Evolutionary conservation across 2,888 invertebrate genomes (phyloP).

Genomic region (Orthosia incerta): DNA sequence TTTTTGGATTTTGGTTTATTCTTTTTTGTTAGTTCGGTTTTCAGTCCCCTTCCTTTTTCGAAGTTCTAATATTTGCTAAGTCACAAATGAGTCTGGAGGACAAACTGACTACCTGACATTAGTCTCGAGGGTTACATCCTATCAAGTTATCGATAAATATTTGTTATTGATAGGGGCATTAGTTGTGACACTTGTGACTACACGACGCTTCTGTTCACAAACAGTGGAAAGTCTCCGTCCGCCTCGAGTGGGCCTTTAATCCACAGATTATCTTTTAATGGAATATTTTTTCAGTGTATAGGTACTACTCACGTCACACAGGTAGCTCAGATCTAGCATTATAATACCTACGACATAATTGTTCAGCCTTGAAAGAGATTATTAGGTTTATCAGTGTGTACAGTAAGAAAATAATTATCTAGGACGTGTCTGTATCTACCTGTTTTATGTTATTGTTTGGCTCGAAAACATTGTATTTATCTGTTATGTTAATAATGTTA

Average conservation of each 20-base stretch:
- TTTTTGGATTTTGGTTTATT: too few species aligned
- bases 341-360: conserved; percentile 29
- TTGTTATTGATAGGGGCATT: conserved; percentile 69
- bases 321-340: conserved; percentile 10
- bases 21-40: too few species aligned
- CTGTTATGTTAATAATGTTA: background rate
- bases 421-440: conserved; percentile 25
- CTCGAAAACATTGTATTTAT: conserved; percentile 7
- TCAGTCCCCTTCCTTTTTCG: too few species aligned
- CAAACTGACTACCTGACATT: conserved; percentile 18
- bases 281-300: conserved; percentile 81
- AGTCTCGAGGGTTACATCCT: conserved; percentile 20
- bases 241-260: conserved; percentile 75
- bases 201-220: conserved; percentile 65
- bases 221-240: conserved; percentile 81
- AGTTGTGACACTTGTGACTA: conserved; percentile 42
- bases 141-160: conserved; percentile 67
- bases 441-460: conserved; percentile 8
- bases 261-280: conserved; percentile 81
- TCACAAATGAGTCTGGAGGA: background rate
- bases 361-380: conserved; percentile 68
- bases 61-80: background rate
- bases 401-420: conserved; percentile 42
- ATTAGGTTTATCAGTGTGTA: conserved; percentile 51
- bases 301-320: background rate